Conservation (phyloP, 2,888 invertebrate genomes). For the Morpho helenor region DNA sequence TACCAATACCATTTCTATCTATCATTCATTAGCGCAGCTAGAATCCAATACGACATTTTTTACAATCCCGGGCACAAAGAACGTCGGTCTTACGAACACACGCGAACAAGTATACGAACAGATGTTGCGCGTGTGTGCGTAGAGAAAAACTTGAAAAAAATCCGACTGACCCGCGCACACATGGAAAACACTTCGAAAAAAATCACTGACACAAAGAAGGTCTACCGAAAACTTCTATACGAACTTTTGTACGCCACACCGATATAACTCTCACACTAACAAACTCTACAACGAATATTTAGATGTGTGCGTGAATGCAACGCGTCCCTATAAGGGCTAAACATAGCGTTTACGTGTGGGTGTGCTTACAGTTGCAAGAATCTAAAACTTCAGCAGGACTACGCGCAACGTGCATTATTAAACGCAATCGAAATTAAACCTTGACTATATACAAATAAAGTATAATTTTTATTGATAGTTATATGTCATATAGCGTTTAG, state of each 20-base stretch:
- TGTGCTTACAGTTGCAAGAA: constrained; percentile 65
- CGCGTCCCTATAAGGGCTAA: constrained; percentile 57
- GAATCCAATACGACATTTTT: constrained; percentile 80
- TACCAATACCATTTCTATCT: constrained; percentile 60
- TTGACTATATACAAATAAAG: constrained; percentile 18
- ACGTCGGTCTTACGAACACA: constrained; percentile 63
- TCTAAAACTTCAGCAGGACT: constrained; percentile 58
- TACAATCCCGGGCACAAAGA: constrained; percentile 76
- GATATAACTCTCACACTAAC: constrained; percentile 35
- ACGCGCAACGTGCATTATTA: constrained; percentile 30
- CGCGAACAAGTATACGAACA: constrained; percentile 47
- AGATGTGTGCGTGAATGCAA: constrained; percentile 61
- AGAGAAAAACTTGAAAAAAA: constrained; percentile 74
- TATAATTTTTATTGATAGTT: constrained; percentile 20
- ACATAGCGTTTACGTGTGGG: constrained; percentile 63
- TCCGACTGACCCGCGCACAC: constrained; percentile 72
- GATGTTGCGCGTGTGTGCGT: constrained; percentile 47
- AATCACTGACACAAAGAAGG: constrained; percentile 79
- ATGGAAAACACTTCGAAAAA: constrained; percentile 60
- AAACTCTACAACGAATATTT: constrained; percentile 47
- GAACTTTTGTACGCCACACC: constrained; percentile 65
- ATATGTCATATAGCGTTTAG: constrained; percentile 36
- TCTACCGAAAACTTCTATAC: constrained; percentile 75
- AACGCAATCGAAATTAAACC: constrained; percentile 14
- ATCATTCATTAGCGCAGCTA: constrained; percentile 78